Evolutionary conservation across 2,888 invertebrate species (phyloP).

Genomic region (Gordius sp.): DNA sequence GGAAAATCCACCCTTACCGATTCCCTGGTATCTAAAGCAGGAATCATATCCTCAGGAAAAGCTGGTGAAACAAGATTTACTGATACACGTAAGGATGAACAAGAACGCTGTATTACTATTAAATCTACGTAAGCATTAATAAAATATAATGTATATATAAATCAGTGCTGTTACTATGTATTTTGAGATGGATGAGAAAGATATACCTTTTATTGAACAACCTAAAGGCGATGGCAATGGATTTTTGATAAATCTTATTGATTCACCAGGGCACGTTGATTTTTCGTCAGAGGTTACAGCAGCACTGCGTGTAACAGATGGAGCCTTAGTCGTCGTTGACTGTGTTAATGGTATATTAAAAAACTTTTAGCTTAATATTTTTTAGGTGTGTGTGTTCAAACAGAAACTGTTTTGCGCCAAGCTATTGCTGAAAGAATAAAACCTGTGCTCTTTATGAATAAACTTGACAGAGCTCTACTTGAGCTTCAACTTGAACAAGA

Average conservation of each 20-base stretch:
- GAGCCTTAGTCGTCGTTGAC: conserved; percentile 95
- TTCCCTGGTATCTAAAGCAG: conserved; percentile 94
- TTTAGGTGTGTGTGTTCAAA: conserved; percentile 93
- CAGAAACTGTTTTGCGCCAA: conserved; percentile 95
- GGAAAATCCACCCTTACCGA: conserved; percentile 98
- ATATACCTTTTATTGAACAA: conserved; percentile 54
- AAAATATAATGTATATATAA: conserved; percentile 19
- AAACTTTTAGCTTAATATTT: conserved; percentile 18
- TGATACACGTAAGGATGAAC: conserved; percentile 96
- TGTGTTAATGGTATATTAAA: conserved; percentile 67
- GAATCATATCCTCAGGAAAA: conserved; percentile 91
- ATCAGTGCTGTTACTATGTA: conserved; percentile 90
- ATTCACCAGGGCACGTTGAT: conserved; percentile 99
- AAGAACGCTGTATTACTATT: conserved; percentile 98
- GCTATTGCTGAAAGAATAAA: conserved; percentile 98
- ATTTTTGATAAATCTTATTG: conserved; percentile 98
- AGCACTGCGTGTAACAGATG: conserved; percentile 96
- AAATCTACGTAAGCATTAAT: conserved; percentile 82
- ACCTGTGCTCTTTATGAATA: conserved; percentile 99
- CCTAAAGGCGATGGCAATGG: conserved; percentile 55
- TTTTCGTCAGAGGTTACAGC: conserved; percentile 99
- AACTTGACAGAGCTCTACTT: conserved; percentile 95
- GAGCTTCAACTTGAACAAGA: conserved; percentile 86
- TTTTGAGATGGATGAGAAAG: conserved; percentile 82
- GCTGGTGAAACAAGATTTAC: conserved; percentile 98